phyloP scores from a whole-genome alignment of 2,888 invertebrate species.

The Stenchaetothrips biformis region DNA sequence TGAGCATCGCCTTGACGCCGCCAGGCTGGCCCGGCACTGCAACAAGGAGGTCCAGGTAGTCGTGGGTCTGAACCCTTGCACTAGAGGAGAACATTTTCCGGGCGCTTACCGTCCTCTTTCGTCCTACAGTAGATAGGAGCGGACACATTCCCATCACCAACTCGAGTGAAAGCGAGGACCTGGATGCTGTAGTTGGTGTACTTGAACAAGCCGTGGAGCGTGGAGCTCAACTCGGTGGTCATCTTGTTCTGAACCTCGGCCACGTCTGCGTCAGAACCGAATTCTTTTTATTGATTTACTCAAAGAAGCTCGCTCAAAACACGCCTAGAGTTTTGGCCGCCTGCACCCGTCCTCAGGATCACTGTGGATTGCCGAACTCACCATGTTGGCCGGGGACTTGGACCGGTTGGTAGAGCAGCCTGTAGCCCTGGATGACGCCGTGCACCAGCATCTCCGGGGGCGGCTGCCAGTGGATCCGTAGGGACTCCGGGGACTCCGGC shows the following conservation, averaged over 20 bases:
- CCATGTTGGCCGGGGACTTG: slow-evolving; percentile 52
- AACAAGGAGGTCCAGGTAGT: not conserved
- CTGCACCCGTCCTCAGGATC: no score
- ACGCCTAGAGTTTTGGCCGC: no score
- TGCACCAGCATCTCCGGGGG: slow-evolving; percentile 73
- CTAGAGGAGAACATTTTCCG: not conserved
- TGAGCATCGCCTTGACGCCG: slow-evolving; percentile 48
- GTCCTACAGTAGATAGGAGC: slow-evolving; percentile 46
- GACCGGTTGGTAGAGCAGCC: slow-evolving; percentile 70
- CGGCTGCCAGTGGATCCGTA: slow-evolving; percentile 79
- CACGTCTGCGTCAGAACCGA: slow-evolving; percentile 7
- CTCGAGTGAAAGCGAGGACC: slow-evolving; percentile 48
- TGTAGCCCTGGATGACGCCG: slow-evolving; percentile 76
- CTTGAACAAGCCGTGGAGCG: slow-evolving; percentile 45
- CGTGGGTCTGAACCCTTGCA: not conserved
- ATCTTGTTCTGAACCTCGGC: slow-evolving; percentile 34
- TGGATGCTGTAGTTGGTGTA: slow-evolving; percentile 50
- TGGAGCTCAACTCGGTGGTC: slow-evolving; percentile 40
- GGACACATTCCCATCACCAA: slow-evolving; percentile 48
- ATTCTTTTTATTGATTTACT: no score
- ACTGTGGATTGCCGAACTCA: not conserved
- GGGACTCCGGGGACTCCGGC: slow-evolving; percentile 73
- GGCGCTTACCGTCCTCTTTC: slow-evolving; percentile 46
- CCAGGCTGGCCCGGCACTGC: slow-evolving; percentile 49
- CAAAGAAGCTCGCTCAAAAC: no score